phyloP scores from a whole-genome alignment of 2,797 vertebrate species.

The Australoheros facetus region DNA sequence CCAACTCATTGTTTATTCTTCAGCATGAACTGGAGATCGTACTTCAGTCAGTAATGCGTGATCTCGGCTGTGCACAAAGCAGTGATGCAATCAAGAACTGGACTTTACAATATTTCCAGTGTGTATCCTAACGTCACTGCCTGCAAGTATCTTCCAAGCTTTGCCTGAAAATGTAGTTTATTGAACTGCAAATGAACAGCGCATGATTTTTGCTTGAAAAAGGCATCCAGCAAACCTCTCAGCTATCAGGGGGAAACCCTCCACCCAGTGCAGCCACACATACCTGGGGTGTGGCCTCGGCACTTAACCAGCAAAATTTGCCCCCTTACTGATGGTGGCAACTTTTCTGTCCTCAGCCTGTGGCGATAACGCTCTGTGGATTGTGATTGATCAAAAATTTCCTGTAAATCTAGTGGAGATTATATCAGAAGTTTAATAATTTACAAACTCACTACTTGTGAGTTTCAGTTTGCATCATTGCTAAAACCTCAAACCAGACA shows the following conservation, averaged over 20 bases:
- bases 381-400: no score
- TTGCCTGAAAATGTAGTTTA: not conserved
- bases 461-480: not conserved
- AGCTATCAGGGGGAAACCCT: not conserved
- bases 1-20: fast-evolving
- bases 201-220: not conserved
- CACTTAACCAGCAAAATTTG: not conserved
- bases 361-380: not conserved
- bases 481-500: not conserved
- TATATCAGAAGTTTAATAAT: no score
- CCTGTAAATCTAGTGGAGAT: not conserved
- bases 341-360: not conserved
- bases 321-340: not conserved
- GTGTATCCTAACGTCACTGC: not conserved
- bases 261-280: not conserved
- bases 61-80: no score
- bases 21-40: no score
- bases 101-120: not conserved
- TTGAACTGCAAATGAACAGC: not conserved
- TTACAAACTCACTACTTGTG: no score
- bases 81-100: not conserved
- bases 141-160: not conserved
- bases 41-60: not conserved
- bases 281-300: not conserved
- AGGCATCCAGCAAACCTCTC: not conserved